These are phyloP conservation scores for Cantharis flavilabris DNA, from an alignment of 2,888 invertebrate species.

Conservation along the genomic window DNA sequence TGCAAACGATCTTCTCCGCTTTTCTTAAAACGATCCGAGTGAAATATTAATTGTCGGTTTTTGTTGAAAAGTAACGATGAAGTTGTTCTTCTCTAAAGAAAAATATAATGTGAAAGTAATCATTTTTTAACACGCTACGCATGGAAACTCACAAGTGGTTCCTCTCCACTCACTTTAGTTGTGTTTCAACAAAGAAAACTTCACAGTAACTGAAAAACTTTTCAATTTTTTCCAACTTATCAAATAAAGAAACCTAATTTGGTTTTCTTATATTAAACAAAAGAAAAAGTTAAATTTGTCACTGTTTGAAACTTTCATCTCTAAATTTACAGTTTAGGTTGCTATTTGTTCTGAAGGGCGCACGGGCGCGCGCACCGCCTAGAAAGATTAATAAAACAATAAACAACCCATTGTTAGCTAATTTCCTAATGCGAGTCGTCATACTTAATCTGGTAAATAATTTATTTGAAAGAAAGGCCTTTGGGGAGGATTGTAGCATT, in stretches of 20 bases:
- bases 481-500: neutral
- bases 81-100: neutral
- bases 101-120: neutral
- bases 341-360: no score
- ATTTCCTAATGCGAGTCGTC: no score
- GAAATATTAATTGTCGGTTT: conserved; percentile 21
- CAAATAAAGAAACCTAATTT: neutral
- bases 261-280: neutral
- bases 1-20: conserved; percentile 12
- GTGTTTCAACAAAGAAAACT: neutral
- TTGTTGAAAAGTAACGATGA: neutral
- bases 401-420: no score
- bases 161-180: neutral
- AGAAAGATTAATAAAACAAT: neutral
- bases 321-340: neutral
- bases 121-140: neutral
- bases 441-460: neutral
- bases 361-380: no score
- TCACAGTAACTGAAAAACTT: neutral
- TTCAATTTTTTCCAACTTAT: neutral
- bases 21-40: conserved; percentile 11
- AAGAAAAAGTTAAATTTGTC: neutral
- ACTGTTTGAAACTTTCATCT: neutral
- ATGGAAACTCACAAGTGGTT: neutral
- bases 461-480: neutral